phyloP scores from a whole-genome alignment of 1,140 invertebrate genomes.

The Diorhabda sublineata region DNA sequence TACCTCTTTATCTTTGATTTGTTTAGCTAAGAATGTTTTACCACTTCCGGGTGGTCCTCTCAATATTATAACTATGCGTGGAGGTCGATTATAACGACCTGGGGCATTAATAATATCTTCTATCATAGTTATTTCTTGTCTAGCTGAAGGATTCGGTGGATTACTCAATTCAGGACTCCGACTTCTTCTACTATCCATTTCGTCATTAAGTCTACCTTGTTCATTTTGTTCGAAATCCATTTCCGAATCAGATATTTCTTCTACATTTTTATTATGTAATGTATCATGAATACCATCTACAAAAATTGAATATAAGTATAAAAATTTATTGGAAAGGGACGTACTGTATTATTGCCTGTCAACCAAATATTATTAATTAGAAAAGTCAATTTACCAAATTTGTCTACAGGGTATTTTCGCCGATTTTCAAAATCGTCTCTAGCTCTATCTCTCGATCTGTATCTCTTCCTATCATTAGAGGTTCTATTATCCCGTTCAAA shows the following conservation, averaged over 20 bases:
- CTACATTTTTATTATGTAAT: constrained; percentile 16
- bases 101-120: constrained; percentile 78
- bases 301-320: too few species aligned
- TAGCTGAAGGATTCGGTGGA: constrained; percentile 17
- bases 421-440: neutral
- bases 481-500: constrained; percentile 8
- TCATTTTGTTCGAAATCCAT: constrained; percentile 47
- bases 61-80: constrained; percentile 83
- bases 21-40: constrained; percentile 81
- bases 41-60: constrained; percentile 87
- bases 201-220: constrained; percentile 31
- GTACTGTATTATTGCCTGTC: too few species aligned
- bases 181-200: constrained; percentile 23
- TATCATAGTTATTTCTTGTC: constrained; percentile 51
- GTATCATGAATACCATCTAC: too few species aligned
- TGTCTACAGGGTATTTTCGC: too few species aligned
- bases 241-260: constrained; percentile 44
- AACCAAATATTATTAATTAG: too few species aligned
- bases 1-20: constrained; percentile 72
- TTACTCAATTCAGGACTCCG: constrained; percentile 17
- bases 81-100: constrained; percentile 69
- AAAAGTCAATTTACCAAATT: too few species aligned
- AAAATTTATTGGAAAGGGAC: too few species aligned
- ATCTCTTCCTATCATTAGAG: neutral
- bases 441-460: neutral